Base-by-base conservation (phyloP, 1,140 invertebrate genomes). In the Hyphantria cunea region DNA sequence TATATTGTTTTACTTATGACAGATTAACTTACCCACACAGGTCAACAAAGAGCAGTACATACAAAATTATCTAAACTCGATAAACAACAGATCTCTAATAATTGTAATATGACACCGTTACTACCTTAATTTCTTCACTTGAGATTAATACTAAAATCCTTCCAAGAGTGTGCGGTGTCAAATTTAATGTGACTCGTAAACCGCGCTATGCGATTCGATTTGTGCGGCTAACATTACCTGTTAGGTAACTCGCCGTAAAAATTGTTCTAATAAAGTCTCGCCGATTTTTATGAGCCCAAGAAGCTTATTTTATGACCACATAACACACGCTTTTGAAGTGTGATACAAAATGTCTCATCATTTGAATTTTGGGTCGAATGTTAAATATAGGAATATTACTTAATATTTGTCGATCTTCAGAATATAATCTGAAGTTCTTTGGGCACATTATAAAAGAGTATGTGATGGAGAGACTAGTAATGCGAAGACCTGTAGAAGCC, bases 151-250 rank as follows among this genome's bases (percentile, higher is more conserved):
- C 37, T 63, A 65, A 72, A 74, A 70, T 47, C 45, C 53, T 50
- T 49, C 60, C 60, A 44, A 64, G 42, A 25, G 39, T 61, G 49
- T 33, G 14, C 48, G 45, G 45, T 49, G 64, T 66, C 64, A 70
- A 70, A 37, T 72, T 74, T 72, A 70, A 64, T 39, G 42, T 15
- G 32, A 6, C 10, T 55, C 64, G 68, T 75, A 73, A 75, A 75
- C 34, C 10, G 59, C 61, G 68, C 66, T 64, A 68, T 64, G 48
- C 42, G 39, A 41, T 71, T 73, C 70, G 72, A 74, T 73, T 66
- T 64, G 44, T 42, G 53, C 44, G 47, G 14, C 14, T 34, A 45
- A 48, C 34, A 49, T 49, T n/a, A 49, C 3, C 7, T 6, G 11
- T 14, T 49, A 31, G 45, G 55, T 41, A 44, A 39, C 1, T 1